Percentiles rank a stretch among this genome's conserved stretches.
Conservation (phyloP, 2,797 vertebrate species). For the Trematomus bernacchii region DNA sequence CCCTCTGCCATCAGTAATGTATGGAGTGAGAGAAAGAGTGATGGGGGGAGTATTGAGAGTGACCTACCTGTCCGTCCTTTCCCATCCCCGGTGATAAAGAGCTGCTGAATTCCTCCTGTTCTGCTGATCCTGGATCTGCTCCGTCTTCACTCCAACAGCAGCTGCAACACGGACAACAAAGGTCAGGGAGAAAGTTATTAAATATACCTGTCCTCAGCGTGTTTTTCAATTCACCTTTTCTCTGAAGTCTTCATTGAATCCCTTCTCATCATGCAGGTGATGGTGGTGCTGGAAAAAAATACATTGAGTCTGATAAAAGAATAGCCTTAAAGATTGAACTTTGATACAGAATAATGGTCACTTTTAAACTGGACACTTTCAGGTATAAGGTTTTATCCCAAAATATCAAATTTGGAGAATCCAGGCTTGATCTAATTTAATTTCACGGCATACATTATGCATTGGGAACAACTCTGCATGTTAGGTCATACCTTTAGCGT, state of each 20-base stretch:
- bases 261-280: too few species aligned
- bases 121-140: slow-evolving; percentile 18
- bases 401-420: too few species aligned
- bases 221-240: slow-evolving; percentile 26
- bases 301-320: slow-evolving; percentile 47
- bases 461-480: too few species aligned
- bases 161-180: slow-evolving; percentile 19
- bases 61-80: slow-evolving; percentile 38
- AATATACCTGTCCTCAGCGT: background rate
- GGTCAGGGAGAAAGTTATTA: slow-evolving; percentile 30
- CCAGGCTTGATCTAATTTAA: too few species aligned
- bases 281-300: slow-evolving; percentile 1
- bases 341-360: slow-evolving; percentile 12
- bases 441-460: too few species aligned
- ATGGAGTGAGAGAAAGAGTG: background rate
- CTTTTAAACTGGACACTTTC: slow-evolving; percentile 15
- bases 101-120: slow-evolving; percentile 28
- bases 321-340: slow-evolving; percentile 20
- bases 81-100: slow-evolving; percentile 46
- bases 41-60: background rate
- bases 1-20: background rate
- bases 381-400: too few species aligned
- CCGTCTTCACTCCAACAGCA: slow-evolving; percentile 21
- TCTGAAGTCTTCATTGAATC: slow-evolving; percentile 11
- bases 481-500: too few species aligned